phyloP scores from a whole-genome alignment of 2,797 vertebrate species.

The Nothura maculosa region DNA sequence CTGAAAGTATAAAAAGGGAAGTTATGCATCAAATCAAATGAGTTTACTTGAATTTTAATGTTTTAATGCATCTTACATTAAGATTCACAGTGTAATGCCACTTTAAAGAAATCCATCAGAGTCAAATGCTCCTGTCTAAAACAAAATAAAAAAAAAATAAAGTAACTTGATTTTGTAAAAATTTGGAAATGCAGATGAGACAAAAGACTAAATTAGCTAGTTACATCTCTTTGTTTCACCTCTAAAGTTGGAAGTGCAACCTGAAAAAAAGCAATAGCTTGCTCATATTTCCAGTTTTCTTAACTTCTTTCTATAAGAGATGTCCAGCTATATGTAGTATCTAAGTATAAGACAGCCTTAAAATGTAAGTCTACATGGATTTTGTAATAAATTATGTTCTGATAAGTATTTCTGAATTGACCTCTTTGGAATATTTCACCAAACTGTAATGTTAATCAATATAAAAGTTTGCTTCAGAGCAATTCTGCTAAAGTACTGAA shows the following conservation, averaged over 20 bases:
- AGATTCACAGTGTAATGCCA: background rate
- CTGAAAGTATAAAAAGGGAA: background rate
- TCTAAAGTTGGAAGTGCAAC: background rate
- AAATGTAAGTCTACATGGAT: background rate
- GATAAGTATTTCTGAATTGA: background rate
- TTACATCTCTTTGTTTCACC: accelerated
- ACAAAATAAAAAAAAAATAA: background rate
- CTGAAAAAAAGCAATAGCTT: background rate
- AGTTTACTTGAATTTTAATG: background rate
- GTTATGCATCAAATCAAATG: background rate
- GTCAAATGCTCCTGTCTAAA: background rate
- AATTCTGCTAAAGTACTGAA: conserved; percentile 20
- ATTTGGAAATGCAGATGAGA: background rate
- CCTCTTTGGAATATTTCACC: background rate
- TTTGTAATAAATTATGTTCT: background rate
- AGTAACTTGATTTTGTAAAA: background rate
- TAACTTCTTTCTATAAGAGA: background rate
- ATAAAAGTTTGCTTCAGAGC: conserved; percentile 19
- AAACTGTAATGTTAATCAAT: background rate
- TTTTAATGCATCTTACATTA: background rate
- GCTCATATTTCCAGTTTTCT: background rate
- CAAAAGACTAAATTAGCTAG: background rate
- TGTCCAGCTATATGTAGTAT: accelerated
- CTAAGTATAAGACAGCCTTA: background rate
- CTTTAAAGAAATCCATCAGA: background rate